A percentile compares a stretch with the other conserved stretches of the same genome.
Evolutionary conservation across 2,888 invertebrate species (phyloP).

Genomic region (Tetranychus truncatus): DNA sequence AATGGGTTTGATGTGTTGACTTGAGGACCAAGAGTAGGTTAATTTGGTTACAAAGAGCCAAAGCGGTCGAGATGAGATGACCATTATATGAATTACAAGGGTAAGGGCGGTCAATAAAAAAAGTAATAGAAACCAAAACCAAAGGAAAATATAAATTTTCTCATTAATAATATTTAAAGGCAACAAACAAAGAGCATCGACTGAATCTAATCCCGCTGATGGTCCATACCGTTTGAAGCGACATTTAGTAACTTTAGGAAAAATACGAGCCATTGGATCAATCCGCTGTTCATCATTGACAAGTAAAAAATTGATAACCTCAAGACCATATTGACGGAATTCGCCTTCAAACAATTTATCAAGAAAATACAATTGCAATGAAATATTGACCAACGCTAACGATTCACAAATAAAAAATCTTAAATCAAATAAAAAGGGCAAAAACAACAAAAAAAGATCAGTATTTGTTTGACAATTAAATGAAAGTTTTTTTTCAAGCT

Average conservation of each 20-base stretch:
- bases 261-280: conserved; percentile 83
- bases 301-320: conserved; percentile 74
- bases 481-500: not conserved
- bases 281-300: conserved; percentile 74
- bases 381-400: conserved; percentile 66
- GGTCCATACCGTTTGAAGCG: conserved; percentile 83
- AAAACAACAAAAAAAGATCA: not conserved
- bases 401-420: conserved; percentile 60
- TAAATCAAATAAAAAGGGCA: not conserved
- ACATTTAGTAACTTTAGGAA: conserved; percentile 85
- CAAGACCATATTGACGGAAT: conserved; percentile 73
- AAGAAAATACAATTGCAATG: conserved; percentile 90
- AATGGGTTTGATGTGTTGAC: conserved; percentile 75
- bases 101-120: conserved; percentile 61
- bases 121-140: conserved; percentile 89
- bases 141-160: conserved; percentile 74
- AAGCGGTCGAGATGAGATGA: conserved; percentile 61
- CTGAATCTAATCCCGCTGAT: conserved; percentile 55
- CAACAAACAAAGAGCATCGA: conserved; percentile 72
- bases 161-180: conserved; percentile 78
- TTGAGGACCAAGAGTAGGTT: conserved; percentile 63
- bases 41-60: conserved; percentile 65
- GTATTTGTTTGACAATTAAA: no score
- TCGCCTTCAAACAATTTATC: conserved; percentile 84
- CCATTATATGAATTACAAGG: conserved; percentile 46